Evolutionary conservation across 2,797 vertebrate genomes (phyloP).

Genomic region (Acrossocheilus wenchowensis): DNA sequence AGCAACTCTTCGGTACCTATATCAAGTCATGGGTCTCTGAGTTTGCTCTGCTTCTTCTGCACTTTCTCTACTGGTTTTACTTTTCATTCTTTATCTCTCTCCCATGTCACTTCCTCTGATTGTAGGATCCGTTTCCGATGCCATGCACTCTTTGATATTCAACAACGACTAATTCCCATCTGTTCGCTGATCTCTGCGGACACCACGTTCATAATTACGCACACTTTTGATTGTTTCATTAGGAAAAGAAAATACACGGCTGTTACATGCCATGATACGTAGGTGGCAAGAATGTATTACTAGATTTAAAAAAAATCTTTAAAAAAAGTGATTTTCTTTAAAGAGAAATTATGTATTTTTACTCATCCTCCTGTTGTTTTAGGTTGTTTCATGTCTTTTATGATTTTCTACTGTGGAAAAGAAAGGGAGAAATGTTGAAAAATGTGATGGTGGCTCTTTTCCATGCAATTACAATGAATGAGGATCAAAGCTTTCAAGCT

Average conservation of each 20-base stretch:
- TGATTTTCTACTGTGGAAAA: background rate
- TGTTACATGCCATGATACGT: background rate
- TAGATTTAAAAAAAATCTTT: background rate
- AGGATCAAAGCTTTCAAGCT: background rate
- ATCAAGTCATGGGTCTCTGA: conserved; percentile 61
- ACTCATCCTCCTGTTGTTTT: background rate
- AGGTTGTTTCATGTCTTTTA: too few species aligned
- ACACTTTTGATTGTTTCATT: conserved; percentile 36
- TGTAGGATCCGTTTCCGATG: conserved; percentile 73
- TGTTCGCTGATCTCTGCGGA: conserved; percentile 75
- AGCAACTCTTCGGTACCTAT: conserved; percentile 72
- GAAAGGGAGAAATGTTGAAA: background rate
- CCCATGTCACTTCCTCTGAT: conserved; percentile 65
- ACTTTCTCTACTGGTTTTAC: background rate
- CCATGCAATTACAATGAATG: background rate
- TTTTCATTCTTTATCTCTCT: conserved; percentile 18
- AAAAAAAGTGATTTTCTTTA: background rate
- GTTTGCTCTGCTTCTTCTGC: conserved; percentile 13
- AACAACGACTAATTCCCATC: conserved; percentile 81
- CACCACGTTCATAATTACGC: conserved; percentile 70
- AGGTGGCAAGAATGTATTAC: conserved; percentile 10
- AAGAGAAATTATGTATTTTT: background rate
- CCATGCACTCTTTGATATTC: conserved; percentile 79
- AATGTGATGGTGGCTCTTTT: background rate
- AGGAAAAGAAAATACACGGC: conserved; percentile 8